Conservation (phyloP, 2,888 invertebrate genomes). For the Fragum whitleyi region DNA sequence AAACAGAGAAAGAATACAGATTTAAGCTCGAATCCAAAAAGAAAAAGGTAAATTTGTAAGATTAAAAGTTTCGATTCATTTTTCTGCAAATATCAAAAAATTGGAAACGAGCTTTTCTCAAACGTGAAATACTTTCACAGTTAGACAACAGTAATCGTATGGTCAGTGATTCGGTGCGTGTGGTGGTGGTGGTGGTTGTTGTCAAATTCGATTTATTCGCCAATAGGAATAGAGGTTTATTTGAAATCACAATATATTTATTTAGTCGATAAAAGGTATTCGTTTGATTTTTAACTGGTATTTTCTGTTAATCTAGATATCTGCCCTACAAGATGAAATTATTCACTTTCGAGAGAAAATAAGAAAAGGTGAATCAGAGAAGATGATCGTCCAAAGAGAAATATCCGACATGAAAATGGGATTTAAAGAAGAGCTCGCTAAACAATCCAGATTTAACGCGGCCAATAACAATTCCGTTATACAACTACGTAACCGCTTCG, state of each 20-base stretch:
- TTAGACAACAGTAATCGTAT: too few species aligned
- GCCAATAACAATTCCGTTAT: constrained; percentile 73
- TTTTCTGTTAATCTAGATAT: neutral
- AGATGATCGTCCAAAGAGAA: constrained; percentile 8
- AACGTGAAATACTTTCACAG: too few species aligned
- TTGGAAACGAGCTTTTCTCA: too few species aligned
- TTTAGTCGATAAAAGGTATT: too few species aligned
- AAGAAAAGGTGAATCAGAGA: constrained; percentile 53
- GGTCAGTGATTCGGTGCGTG: too few species aligned
- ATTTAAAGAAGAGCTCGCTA: constrained; percentile 56
- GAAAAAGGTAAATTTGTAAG: constrained; percentile 60
- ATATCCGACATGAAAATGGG: neutral
- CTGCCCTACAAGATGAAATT: constrained; percentile 55
- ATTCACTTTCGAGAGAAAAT: constrained; percentile 48
- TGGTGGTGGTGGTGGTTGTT: too few species aligned
- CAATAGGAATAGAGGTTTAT: too few species aligned
- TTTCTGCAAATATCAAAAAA: too few species aligned
- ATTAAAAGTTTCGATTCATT: neutral
- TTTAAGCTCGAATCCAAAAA: constrained; percentile 66
- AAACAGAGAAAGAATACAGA: constrained; percentile 67
- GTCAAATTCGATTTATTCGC: too few species aligned
- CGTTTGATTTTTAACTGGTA: too few species aligned
- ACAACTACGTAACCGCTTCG: constrained; percentile 68
- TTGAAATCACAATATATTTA: too few species aligned
- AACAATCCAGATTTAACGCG: constrained; percentile 73